These are phyloP conservation scores for Lithosia quadra DNA, from an alignment of 2,888 invertebrate genomes.

Conservation along the genomic window DNA sequence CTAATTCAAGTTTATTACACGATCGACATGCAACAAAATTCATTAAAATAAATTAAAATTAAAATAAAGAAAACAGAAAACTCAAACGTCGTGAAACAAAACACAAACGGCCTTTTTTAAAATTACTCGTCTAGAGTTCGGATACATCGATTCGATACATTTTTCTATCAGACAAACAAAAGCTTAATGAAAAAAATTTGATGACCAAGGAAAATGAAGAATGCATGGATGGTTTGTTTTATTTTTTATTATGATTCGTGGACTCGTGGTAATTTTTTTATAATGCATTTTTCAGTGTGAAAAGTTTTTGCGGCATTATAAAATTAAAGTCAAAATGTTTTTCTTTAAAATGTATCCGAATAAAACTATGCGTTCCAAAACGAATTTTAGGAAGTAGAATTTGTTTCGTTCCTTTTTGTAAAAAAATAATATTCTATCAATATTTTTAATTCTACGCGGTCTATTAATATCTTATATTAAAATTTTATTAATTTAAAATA, in stretches of 20 bases:
- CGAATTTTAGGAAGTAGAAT: neutral
- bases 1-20: neutral
- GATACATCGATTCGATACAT: too few relatives aligned
- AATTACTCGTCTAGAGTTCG: constrained; percentile 21
- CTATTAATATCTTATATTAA: neutral
- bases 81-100: constrained; percentile 39
- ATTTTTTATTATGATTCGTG: too few relatives aligned
- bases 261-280: too few relatives aligned
- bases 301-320: too few relatives aligned
- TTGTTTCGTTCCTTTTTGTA: neutral
- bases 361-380: neutral
- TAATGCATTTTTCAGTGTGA: too few relatives aligned
- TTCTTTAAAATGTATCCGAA: neutral
- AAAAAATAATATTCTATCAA: neutral
- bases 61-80: constrained; percentile 26
- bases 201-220: neutral
- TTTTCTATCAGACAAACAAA: too few relatives aligned
- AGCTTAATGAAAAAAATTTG: too few relatives aligned
- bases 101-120: constrained; percentile 64
- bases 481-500: too few relatives aligned
- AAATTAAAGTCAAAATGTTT: too few relatives aligned
- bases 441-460: neutral
- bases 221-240: neutral
- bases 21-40: neutral
- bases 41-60: constrained; percentile 22